Percentiles rank a stretch among this genome's conserved stretches.
Evolutionary conservation across 2,113 vertebrate genomes (phyloP).

Genomic region (Synchiropus splendidus): DNA sequence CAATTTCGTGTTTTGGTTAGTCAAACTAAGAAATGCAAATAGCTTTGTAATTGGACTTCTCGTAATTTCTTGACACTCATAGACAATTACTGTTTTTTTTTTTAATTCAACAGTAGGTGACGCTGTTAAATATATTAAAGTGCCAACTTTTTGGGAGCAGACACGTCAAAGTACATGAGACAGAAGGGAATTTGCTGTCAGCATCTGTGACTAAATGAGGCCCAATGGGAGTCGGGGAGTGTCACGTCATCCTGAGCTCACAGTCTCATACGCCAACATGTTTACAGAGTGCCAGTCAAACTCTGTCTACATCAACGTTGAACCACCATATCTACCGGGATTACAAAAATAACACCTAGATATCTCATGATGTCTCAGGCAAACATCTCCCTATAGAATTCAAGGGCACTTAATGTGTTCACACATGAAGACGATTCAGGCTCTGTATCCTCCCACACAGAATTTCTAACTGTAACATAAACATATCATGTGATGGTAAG

Average conservation of each 20-base stretch:
- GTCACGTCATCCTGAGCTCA: conserved; percentile 35
- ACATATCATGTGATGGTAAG: conserved; percentile 5
- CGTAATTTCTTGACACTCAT: no score
- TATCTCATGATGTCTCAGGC: no score
- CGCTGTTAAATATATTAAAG: no score
- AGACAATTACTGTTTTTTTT: no score
- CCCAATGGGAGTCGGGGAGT: conserved; percentile 45
- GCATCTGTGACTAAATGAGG: conserved; percentile 45
- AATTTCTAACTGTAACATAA: conserved; percentile 3
- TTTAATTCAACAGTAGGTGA: neutral
- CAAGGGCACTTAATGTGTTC: neutral
- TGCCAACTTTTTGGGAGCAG: no score
- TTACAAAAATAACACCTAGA: conserved; percentile 42
- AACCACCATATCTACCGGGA: conserved; percentile 43
- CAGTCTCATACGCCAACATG: conserved; percentile 25
- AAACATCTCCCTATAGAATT: neutral
- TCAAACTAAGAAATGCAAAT: no score
- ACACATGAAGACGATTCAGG: neutral
- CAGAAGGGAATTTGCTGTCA: conserved; percentile 25
- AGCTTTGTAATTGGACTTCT: no score
- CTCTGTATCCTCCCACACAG: conserved; percentile 12
- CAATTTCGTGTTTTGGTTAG: no score
- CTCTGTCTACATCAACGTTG: conserved; percentile 41
- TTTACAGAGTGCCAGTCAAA: conserved; percentile 50
- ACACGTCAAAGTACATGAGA: conserved; percentile 10